Percentiles rank a stretch among this genome's conserved stretches.
phyloP scores from a whole-genome alignment of 2,113 vertebrate species.

The Lagopus leucura region DNA sequence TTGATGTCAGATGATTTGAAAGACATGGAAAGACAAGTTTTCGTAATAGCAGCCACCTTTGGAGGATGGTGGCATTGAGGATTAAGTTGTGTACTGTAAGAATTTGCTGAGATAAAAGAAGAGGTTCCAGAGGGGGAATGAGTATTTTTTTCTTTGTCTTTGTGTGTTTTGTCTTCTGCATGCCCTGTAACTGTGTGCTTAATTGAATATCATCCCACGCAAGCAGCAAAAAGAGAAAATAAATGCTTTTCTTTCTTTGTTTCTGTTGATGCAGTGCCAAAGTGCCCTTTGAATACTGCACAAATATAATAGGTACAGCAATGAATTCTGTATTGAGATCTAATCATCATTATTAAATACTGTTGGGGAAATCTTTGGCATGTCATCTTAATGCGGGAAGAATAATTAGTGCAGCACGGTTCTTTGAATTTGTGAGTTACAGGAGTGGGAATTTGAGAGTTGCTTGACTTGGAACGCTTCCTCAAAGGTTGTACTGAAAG shows the following conservation, averaged over 20 bases:
- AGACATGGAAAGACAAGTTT: background rate
- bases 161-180: background rate
- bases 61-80: background rate
- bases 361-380: background rate
- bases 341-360: constrained; percentile 9
- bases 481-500: background rate
- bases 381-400: background rate
- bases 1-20: background rate
- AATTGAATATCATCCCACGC: background rate
- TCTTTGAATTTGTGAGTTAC: background rate
- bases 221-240: background rate
- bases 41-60: background rate
- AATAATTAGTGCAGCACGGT: background rate
- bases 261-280: background rate
- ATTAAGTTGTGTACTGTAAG: background rate
- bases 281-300: background rate
- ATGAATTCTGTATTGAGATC: background rate
- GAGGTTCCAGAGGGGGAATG: background rate
- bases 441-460: background rate
- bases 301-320: background rate
- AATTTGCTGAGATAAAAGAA: background rate
- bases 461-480: background rate
- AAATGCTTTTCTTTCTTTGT: background rate
- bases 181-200: background rate
- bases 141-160: background rate